Conservation (phyloP, 2,113 vertebrate species). For the Chiloscyllium plagiosum region DNA sequence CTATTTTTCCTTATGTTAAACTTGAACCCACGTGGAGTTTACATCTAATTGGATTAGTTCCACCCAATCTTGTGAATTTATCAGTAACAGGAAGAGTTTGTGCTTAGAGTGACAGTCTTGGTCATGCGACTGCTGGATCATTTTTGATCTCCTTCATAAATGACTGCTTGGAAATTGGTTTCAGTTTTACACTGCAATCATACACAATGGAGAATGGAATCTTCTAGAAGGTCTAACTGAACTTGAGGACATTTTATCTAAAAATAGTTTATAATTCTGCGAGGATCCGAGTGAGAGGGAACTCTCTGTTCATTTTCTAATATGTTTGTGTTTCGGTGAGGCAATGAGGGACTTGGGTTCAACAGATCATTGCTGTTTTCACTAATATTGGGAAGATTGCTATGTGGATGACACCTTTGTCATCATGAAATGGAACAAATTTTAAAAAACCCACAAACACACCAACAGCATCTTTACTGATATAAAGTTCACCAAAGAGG, state of each 20-base stretch:
- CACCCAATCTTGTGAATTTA: neutral
- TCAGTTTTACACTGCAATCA: neutral
- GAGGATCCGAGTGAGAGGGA: neutral
- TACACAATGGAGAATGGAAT: neutral
- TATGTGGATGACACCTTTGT: no score
- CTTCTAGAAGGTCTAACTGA: neutral
- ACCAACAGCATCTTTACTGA: no score
- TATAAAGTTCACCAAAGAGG: no score
- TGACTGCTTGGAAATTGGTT: neutral
- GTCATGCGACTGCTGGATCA: neutral
- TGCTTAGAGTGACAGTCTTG: neutral
- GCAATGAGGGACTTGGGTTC: neutral
- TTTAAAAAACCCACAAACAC: no score
- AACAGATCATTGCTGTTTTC: neutral
- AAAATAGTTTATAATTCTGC: neutral
- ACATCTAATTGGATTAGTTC: neutral
- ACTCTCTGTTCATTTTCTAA: neutral
- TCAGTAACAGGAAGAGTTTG: neutral
- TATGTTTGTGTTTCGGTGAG: neutral
- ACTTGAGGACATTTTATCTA: neutral
- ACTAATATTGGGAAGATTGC: no score
- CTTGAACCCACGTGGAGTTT: neutral
- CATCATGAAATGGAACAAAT: no score
- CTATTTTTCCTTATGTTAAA: neutral
- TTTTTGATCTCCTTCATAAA: neutral